Base-by-base conservation (phyloP, 1,140 invertebrate genomes). In the Papilio polytes region DNA sequence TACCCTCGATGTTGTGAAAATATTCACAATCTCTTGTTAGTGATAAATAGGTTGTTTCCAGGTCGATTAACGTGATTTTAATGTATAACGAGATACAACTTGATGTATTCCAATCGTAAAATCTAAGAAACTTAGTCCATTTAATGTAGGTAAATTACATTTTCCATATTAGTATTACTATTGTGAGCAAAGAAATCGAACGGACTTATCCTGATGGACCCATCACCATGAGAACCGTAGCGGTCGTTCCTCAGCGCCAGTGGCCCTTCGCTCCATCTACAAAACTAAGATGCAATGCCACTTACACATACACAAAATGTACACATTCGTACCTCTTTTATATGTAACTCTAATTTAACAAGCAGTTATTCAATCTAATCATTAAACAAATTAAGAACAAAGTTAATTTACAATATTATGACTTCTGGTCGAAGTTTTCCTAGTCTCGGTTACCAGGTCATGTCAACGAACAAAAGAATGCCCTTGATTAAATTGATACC, bases 241-340 rank as follows among this genome's bases (percentile, higher is more conserved):
- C 84, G 87, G 88, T 90, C 87, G 86, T 89, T 91, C 89, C 89
- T 88, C 87, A 88, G 82, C 53, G 59, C 82, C 80, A 81, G 74
- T 84, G 80, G 84, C 83, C 85, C 86, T 87, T 87, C 85, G 85
- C 85, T 80, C 85, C 84, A 84, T 85, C 85, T 86, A 87, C 85
- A 74, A 81, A 73, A 76, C 53, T 7, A n/a, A 80, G 56, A 41
- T 8, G n/a, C 10, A 18, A 66, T 22, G 36, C 12, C 31, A 15
- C 73, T 20, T 46, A 3, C 12, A 12, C 6, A 26, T 46, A 22
- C 41, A 51, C 48, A n/a, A 59, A 59, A 56, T 66, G 53, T 9
- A 51, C 51, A 77, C 31, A 59, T 36, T 31, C 26, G 26, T 56
- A 26, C n/a, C 26, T 36, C 73, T n/a, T 31, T 36, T 22, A 53